Evolutionary conservation across 2,888 invertebrate species (phyloP).

Genomic region (Minunthozetes semirufus): DNA sequence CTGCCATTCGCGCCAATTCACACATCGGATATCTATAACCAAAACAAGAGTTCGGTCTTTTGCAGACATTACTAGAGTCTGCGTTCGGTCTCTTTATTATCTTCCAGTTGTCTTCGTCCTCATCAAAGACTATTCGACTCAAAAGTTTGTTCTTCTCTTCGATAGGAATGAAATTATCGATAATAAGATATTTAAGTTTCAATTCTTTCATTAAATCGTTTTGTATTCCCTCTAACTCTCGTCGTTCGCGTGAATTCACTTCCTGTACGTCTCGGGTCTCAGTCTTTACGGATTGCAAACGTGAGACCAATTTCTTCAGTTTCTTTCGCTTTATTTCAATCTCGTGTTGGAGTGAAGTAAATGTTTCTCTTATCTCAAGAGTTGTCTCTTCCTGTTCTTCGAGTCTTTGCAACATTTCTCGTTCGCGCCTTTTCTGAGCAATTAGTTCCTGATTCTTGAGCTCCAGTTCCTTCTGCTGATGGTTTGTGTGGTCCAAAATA

Average conservation of each 20-base stretch:
- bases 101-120: slow-evolving; percentile 70
- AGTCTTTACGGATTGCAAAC: slow-evolving; percentile 65
- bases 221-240: slow-evolving; percentile 83
- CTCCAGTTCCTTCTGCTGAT: slow-evolving; percentile 82
- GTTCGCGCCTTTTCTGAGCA: slow-evolving; percentile 66
- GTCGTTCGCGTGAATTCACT: slow-evolving; percentile 81
- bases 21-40: slow-evolving; percentile 59
- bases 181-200: slow-evolving; percentile 65
- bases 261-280: slow-evolving; percentile 75
- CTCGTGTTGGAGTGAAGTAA: slow-evolving; percentile 85
- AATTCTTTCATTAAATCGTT: slow-evolving; percentile 82
- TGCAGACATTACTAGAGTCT: slow-evolving; percentile 40
- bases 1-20: slow-evolving; percentile 56
- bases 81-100: neutral
- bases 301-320: slow-evolving; percentile 78
- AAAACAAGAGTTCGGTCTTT: slow-evolving; percentile 60
- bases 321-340: slow-evolving; percentile 93
- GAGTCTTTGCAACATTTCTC: slow-evolving; percentile 88
- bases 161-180: slow-evolving; percentile 50
- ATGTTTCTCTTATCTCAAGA: slow-evolving; percentile 80
- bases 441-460: slow-evolving; percentile 77
- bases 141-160: slow-evolving; percentile 69
- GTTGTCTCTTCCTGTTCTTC: slow-evolving; percentile 91
- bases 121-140: slow-evolving; percentile 68
- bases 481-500: slow-evolving; percentile 84